phyloP scores from a whole-genome alignment of 2,888 invertebrate species.

The Ormyrus nitidulus region DNA sequence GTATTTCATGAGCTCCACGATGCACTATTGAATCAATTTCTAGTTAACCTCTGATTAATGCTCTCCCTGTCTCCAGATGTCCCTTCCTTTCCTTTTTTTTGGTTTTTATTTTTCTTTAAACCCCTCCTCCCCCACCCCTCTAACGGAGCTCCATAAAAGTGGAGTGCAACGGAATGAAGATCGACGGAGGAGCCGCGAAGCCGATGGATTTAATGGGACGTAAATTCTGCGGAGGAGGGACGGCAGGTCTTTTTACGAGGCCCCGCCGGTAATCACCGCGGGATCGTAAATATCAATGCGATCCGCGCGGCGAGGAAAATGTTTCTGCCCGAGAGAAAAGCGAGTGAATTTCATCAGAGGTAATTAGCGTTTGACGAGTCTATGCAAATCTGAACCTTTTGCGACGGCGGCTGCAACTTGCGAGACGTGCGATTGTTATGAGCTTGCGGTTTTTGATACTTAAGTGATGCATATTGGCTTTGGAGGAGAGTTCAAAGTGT shows the following conservation, averaged over 20 bases:
- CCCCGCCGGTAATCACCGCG: slow-evolving; percentile 21
- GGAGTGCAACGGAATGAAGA: slow-evolving; percentile 29
- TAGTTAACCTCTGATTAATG: no score
- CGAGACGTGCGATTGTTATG: background rate
- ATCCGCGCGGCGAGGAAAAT: background rate
- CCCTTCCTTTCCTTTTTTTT: no score
- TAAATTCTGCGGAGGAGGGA: slow-evolving; percentile 34
- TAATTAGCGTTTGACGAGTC: background rate
- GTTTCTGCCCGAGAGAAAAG: background rate
- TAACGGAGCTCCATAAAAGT: no score
- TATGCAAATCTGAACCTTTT: no score
- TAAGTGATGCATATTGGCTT: no score
- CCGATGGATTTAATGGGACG: slow-evolving; percentile 50
- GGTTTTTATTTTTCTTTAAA: no score
- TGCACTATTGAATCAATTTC: no score
- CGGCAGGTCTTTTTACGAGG: slow-evolving; percentile 34
- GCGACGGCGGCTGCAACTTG: background rate
- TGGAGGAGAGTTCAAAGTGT: no score
- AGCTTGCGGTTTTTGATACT: background rate
- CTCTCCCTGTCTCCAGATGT: no score
- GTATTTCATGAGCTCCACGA: no score
- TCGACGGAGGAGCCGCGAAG: slow-evolving; percentile 35
- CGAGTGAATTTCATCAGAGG: background rate
- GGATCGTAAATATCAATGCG: slow-evolving; percentile 44
- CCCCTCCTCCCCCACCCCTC: no score